Conservation (phyloP, 37 sponge, comb jelly and placozoan species). For the Aplysina aerophoba region DNA sequence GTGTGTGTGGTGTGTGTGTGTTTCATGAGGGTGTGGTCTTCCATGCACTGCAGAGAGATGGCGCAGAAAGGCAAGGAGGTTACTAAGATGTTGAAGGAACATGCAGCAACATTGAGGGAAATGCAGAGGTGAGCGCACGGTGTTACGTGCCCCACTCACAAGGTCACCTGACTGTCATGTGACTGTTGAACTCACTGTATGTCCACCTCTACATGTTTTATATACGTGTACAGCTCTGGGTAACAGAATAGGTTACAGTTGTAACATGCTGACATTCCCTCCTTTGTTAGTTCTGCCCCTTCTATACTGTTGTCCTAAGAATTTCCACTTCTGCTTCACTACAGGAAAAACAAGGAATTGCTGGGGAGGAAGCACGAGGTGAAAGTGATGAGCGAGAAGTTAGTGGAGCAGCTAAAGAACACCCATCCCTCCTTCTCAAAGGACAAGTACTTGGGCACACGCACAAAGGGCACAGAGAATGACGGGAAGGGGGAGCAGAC, state of each 20-base stretch:
- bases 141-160: too few relatives aligned
- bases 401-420: slow-evolving; percentile 28
- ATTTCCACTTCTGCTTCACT: background rate
- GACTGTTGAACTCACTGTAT: too few relatives aligned
- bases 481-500: background rate
- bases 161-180: too few relatives aligned
- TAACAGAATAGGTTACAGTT: too few relatives aligned
- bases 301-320: background rate
- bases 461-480: background rate
- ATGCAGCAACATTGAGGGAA: slow-evolving; percentile 12
- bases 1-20: slow-evolving; percentile 28
- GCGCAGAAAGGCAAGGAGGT: slow-evolving; percentile 28
- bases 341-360: slow-evolving; percentile 49
- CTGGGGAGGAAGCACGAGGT: slow-evolving; percentile 57
- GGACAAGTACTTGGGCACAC: background rate
- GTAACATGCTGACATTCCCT: too few relatives aligned
- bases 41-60: slow-evolving; percentile 37
- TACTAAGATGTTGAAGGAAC: slow-evolving; percentile 21
- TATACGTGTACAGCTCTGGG: background rate
- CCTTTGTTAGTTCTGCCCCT: background rate
- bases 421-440: slow-evolving; percentile 18
- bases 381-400: slow-evolving; percentile 53
- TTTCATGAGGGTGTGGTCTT: background rate
- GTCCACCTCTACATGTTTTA: too few relatives aligned
- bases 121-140: slow-evolving; percentile 49